Base-by-base conservation (phyloP, 1,140 invertebrate species). In the Frieseomelitta varia region DNA sequence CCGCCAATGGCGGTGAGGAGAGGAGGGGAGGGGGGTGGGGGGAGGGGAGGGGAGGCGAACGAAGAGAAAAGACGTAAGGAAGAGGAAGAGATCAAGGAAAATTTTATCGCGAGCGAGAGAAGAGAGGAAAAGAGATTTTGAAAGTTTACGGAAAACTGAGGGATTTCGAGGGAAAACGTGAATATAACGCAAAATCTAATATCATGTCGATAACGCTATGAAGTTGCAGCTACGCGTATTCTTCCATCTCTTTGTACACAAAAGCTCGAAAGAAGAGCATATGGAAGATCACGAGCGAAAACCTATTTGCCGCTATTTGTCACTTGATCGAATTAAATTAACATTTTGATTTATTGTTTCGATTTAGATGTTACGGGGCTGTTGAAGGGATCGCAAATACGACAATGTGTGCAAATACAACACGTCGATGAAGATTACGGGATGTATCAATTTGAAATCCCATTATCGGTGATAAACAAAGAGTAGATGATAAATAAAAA, bases 101-200 rank as follows among this genome's bases (percentile, higher is more conserved):
- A 83, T 34, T 77, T 83, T 51, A 69, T 34, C 51, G 86, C 68
- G 21, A 69, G 27, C 51, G 78, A 27, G 39, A 68, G 39, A 68
- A 69, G 79, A 74, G 53, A 63, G 58, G 30, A 72, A 24, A 30
- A 68, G 34, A 68, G 47, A 77, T 69, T 80, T 79, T 24, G n/a
- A 53, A 17, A 73, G 76, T 30, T 53, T 56, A 55, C 4, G 53
- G 27, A 58, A 39, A 80, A 69, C 39, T 8, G 24, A 65, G 14
- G 14, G 21, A 56, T 76, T 58, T 30, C 27, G 21, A 34, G n/a
- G n/a, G 24, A 34, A 30, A 58, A 69, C 30, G 58, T 6, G 71
- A 8, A 39, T 39, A 51, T 47, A 30, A 61, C 6, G 27, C 34
- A 2, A 30, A 61, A 63, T 47, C 30, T 63, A n/a, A 21, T 47